A percentile compares a stretch with the other conserved stretches of the same genome.
phyloP scores from a whole-genome alignment of 2,888 invertebrate genomes.

The Lamellibrachia satsuma region DNA sequence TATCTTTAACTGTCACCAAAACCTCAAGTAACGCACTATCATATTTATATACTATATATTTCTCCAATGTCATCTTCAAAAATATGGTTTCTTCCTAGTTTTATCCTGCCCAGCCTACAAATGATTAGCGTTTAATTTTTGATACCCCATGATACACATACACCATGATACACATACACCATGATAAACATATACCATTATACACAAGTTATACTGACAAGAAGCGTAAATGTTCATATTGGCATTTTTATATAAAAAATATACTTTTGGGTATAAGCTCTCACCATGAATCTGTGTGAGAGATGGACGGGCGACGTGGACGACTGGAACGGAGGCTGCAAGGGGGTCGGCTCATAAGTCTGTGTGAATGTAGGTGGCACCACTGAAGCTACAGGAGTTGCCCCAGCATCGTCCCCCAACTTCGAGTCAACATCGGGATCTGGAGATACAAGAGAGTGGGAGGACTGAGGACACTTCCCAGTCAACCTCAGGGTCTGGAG shows the following conservation, averaged over 20 bases:
- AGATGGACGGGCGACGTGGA: conserved; percentile 86
- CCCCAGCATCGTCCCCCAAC: not conserved
- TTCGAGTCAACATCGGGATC: not conserved
- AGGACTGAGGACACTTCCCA: not conserved
- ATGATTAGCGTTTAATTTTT: too few relatives aligned
- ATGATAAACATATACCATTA: too few relatives aligned
- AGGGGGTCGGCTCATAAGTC: conserved; percentile 50
- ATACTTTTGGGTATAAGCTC: conserved; percentile 23
- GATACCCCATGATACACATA: too few relatives aligned
- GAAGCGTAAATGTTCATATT: too few relatives aligned
- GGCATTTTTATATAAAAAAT: not conserved
- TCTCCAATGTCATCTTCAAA: too few relatives aligned
- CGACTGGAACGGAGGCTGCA: conserved; percentile 89
- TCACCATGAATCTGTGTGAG: conserved; percentile 80
- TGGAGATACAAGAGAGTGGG: not conserved
- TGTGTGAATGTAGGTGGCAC: conserved; percentile 39
- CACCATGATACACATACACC: too few relatives aligned
- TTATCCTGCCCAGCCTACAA: too few relatives aligned
- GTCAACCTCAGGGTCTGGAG: too few relatives aligned
- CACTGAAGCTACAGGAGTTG: conserved; percentile 8
- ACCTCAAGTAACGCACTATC: not conserved
- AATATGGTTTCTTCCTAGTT: too few relatives aligned
- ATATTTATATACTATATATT: too few relatives aligned
- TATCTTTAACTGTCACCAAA: too few relatives aligned
- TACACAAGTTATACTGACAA: too few relatives aligned